Percentiles rank a stretch among this genome's conserved stretches.
These are phyloP conservation scores for Gastracanthus pulcherrimus DNA, from an alignment of 2,888 invertebrate genomes.

Conservation along the genomic window DNA sequence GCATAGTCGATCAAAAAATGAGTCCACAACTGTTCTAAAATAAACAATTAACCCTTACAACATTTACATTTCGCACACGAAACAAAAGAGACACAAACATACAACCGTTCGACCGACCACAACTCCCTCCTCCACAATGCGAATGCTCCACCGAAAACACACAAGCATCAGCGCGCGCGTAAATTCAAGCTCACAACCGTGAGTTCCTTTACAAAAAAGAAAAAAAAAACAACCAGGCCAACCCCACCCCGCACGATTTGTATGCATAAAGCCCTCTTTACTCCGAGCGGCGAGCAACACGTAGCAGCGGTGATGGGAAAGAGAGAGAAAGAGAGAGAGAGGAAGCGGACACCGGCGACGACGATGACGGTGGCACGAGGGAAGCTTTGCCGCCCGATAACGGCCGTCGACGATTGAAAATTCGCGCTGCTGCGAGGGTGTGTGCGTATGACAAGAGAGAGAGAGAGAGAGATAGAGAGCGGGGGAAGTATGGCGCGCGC, in stretches of 20 bases:
- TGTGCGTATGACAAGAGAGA: background rate
- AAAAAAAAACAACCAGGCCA: background rate
- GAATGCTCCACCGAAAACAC: too few relatives aligned
- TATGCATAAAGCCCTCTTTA: background rate
- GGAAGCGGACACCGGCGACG: slow-evolving; percentile 16
- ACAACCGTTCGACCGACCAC: too few relatives aligned
- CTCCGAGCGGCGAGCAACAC: slow-evolving; percentile 42
- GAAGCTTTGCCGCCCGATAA: slow-evolving; percentile 56
- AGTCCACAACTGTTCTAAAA: too few relatives aligned
- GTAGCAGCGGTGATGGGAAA: slow-evolving; percentile 1
- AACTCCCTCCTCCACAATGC: too few relatives aligned
- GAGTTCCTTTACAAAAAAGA: background rate
- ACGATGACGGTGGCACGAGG: slow-evolving; percentile 1
- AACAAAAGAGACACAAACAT: too few relatives aligned
- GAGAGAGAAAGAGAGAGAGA: slow-evolving; percentile 6
- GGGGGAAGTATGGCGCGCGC: too few relatives aligned
- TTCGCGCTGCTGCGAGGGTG: background rate
- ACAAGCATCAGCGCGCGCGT: too few relatives aligned
- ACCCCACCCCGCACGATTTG: background rate
- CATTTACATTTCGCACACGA: too few relatives aligned
- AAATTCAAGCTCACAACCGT: too few relatives aligned
- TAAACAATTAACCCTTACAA: too few relatives aligned
- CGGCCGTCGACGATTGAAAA: slow-evolving; percentile 41
- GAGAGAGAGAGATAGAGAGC: too few relatives aligned
- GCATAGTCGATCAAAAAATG: too few relatives aligned